Evolutionary conservation across 2,113 vertebrate species (phyloP).

Genomic region (Anoplopoma fimbria): DNA sequence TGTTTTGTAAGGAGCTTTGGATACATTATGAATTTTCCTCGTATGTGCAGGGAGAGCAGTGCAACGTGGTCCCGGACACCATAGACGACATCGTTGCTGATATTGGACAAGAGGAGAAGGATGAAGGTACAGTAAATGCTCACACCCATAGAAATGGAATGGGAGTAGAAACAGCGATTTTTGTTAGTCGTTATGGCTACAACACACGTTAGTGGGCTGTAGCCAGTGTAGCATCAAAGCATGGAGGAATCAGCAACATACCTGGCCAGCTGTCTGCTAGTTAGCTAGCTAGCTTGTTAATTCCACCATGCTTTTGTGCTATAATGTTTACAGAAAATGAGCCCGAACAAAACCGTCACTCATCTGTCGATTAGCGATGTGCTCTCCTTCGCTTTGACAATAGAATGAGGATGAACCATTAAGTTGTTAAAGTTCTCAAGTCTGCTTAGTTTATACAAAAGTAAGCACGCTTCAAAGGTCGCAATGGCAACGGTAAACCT

Average conservation of each 20-base stretch:
- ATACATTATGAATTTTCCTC: background rate
- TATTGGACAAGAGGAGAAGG: slow-evolving; percentile 91
- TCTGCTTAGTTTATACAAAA: background rate
- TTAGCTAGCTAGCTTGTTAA: background rate
- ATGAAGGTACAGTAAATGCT: slow-evolving; percentile 86
- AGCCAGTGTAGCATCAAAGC: background rate
- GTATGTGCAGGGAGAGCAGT: slow-evolving; percentile 92
- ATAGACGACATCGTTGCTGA: slow-evolving; percentile 96
- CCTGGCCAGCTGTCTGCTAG: background rate
- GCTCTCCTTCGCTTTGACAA: too few species aligned
- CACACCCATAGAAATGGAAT: background rate
- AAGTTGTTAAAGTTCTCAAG: background rate
- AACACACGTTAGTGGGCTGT: background rate
- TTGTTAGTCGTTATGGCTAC: too few species aligned
- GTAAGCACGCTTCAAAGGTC: background rate
- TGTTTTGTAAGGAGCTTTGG: background rate
- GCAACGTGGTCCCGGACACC: slow-evolving; percentile 94
- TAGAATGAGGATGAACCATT: background rate
- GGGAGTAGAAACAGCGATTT: background rate
- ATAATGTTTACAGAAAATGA: background rate
- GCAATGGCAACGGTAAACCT: background rate
- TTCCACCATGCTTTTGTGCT: background rate
- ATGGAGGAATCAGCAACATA: background rate
- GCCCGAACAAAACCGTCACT: too few species aligned
- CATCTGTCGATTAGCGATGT: too few species aligned